A percentile compares a stretch with the other conserved stretches of the same genome.
Evolutionary conservation across 2,113 vertebrate species (phyloP).

Genomic region (Heterotilapia buettikoferi): DNA sequence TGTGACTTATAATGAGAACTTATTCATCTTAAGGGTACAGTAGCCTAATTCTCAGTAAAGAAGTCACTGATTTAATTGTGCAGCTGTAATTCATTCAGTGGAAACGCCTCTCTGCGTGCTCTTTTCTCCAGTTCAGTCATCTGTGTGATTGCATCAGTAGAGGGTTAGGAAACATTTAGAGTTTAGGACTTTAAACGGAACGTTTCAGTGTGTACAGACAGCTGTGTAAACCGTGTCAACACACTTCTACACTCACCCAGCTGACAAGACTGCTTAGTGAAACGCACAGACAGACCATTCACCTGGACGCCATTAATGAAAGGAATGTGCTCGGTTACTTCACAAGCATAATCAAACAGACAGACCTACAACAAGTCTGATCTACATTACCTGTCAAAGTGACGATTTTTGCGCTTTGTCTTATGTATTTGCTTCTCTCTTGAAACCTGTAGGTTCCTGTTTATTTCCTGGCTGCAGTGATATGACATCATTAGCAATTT

Average conservation of each 20-base stretch:
- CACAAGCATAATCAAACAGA: neutral
- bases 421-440: neutral
- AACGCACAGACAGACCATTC: neutral
- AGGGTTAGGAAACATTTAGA: neutral
- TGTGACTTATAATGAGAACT: neutral
- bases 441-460: neutral
- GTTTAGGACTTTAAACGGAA: neutral
- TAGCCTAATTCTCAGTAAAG: neutral
- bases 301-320: neutral
- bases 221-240: neutral
- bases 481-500: neutral
- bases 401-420: neutral
- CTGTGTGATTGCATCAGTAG: neutral
- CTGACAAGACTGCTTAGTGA: neutral
- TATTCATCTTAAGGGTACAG: neutral
- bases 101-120: neutral
- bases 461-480: neutral
- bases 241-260: neutral
- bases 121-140: neutral
- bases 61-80: neutral
- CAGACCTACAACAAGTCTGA: neutral
- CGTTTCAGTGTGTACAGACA: neutral
- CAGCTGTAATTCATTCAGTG: neutral
- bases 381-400: neutral
- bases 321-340: neutral